phyloP scores from a whole-genome alignment of 2,888 invertebrate genomes.

The Tridacna crocea region DNA sequence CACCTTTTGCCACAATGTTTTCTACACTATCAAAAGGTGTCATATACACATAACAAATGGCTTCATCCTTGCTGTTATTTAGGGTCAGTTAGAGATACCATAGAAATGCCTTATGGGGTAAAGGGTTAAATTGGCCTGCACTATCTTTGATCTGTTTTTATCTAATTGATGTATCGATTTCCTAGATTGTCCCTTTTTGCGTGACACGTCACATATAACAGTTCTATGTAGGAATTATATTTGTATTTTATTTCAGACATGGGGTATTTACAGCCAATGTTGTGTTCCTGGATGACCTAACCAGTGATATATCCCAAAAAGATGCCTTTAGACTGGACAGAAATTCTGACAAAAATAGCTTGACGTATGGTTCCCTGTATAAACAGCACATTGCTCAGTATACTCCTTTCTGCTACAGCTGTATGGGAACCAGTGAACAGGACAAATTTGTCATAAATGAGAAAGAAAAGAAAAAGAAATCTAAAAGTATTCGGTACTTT shows the following conservation, averaged over 20 bases:
- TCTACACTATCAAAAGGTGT: no score
- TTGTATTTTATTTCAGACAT: constrained; percentile 45
- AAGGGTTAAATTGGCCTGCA: no score
- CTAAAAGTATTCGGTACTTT: constrained; percentile 68
- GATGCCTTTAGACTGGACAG: constrained; percentile 81
- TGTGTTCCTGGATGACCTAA: constrained; percentile 78
- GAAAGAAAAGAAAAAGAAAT: constrained; percentile 57
- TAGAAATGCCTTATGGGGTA: no score
- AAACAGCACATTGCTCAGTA: constrained; percentile 80
- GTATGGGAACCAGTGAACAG: constrained; percentile 54
- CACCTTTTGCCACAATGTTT: no score
- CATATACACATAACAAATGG: no score
- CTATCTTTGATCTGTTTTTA: no score
- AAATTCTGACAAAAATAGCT: constrained; percentile 78
- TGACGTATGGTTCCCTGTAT: constrained; percentile 81
- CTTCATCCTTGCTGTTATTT: no score
- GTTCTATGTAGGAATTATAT: no score
- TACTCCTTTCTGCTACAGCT: constrained; percentile 47
- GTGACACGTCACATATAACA: no score
- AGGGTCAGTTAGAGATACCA: no score
- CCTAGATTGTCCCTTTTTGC: no score
- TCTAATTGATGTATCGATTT: no score
- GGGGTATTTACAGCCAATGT: constrained; percentile 59
- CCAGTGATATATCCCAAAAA: constrained; percentile 63
- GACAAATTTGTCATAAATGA: constrained; percentile 42